Conservation (phyloP, 2,797 vertebrate species). For the Hephaestus fuliginosus region DNA sequence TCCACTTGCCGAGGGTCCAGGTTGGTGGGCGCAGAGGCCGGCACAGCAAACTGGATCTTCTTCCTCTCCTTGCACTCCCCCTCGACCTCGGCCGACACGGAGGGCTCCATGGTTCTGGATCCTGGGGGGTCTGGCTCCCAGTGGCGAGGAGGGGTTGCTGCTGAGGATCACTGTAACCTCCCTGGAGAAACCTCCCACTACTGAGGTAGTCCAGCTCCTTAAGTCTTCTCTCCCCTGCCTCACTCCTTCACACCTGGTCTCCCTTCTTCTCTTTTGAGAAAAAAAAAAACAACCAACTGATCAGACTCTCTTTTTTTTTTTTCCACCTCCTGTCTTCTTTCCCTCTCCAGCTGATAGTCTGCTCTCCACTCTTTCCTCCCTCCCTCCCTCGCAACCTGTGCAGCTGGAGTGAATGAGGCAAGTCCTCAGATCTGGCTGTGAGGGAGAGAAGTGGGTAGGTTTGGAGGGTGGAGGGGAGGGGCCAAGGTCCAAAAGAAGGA, state of each 20-base stretch:
- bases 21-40: constrained; percentile 88
- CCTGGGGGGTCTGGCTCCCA: constrained; percentile 67
- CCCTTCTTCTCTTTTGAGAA: background rate
- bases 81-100: constrained; percentile 72
- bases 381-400: constrained; percentile 72
- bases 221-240: constrained; percentile 39
- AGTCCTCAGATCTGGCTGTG: constrained; percentile 76
- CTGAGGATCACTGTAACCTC: constrained; percentile 57
- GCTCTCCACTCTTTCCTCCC: constrained; percentile 17
- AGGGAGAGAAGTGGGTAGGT: constrained; percentile 72
- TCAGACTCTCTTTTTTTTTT: constrained; percentile 19
- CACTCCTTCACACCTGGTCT: constrained; percentile 48
- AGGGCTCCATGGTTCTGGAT: constrained; percentile 81
- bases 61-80: constrained; percentile 93
- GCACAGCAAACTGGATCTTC: constrained; percentile 96
- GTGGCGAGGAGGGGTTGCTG: constrained; percentile 30
- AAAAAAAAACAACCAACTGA: constrained; percentile 4
- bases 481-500: constrained; percentile 44
- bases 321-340: constrained; percentile 40
- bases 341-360: constrained; percentile 29
- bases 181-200: constrained; percentile 65
- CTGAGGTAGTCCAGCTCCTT: constrained; percentile 61
- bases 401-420: constrained; percentile 72
- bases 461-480: constrained; percentile 41
- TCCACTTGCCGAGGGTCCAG: constrained; percentile 96